These are phyloP conservation scores for Cotesia glomerata DNA, from an alignment of 1,140 invertebrate genomes.

Conservation along the genomic window DNA sequence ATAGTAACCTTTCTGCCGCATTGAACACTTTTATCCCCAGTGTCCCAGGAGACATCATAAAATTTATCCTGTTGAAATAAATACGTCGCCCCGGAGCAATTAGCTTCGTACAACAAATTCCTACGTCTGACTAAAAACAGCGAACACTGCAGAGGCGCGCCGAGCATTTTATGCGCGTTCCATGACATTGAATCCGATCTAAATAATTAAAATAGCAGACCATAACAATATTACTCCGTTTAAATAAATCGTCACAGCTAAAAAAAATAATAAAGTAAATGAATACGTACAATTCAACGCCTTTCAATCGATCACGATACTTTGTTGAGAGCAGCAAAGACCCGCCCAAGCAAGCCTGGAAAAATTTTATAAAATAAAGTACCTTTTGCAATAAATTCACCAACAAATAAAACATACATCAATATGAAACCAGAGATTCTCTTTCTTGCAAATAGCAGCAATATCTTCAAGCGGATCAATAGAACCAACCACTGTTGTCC, in stretches of 20 bases:
- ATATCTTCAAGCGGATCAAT: conserved; percentile 82
- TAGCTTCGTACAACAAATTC: conserved; percentile 74
- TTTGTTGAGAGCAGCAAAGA: conserved; percentile 75
- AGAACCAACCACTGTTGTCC: conserved; percentile 81
- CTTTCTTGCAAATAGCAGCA: conserved; percentile 70
- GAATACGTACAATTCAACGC: conserved; percentile 71
- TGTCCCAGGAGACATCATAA: conserved; percentile 89
- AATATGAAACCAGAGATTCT: conserved; percentile 84
- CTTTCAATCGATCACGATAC: conserved; percentile 68
- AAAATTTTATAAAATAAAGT: conserved; percentile 32
- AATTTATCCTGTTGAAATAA: conserved; percentile 93
- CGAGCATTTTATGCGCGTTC: conserved; percentile 94
- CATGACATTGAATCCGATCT: conserved; percentile 85
- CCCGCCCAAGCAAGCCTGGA: conserved; percentile 84
- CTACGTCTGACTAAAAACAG: conserved; percentile 75
- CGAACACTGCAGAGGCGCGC: conserved; percentile 87
- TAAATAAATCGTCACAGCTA: no score
- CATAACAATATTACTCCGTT: no score
- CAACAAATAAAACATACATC: conserved; percentile 69
- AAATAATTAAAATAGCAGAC: conserved; percentile 21
- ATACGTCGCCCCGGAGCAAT: conserved; percentile 81
- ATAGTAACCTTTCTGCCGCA: conserved; percentile 81
- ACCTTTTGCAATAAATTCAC: no score
- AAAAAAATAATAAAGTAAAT: conserved; percentile 7
- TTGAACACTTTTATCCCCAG: conserved; percentile 91